These are phyloP conservation scores for Trichosurus vulpecula DNA, from an alignment of 2,797 vertebrate genomes.

Conservation along the genomic window DNA sequence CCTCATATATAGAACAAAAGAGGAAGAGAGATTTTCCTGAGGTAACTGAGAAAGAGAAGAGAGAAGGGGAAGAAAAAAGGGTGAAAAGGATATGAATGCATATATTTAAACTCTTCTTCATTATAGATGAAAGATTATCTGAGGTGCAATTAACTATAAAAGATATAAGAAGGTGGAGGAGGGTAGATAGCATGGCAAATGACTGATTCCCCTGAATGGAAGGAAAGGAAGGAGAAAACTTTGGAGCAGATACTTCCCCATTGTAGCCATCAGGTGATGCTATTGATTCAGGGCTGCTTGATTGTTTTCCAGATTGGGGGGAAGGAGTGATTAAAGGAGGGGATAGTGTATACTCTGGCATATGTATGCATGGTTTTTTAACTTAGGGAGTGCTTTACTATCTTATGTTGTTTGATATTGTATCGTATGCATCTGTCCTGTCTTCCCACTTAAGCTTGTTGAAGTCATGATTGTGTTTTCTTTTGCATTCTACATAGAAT, in stretches of 20 bases:
- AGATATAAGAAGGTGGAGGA: not conserved
- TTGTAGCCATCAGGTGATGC: not conserved
- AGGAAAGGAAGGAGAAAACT: not conserved
- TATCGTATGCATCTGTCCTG: not conserved
- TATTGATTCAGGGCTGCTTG: not conserved
- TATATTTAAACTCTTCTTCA: not conserved
- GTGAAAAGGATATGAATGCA: not conserved
- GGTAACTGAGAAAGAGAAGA: not conserved
- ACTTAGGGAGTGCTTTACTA: not conserved
- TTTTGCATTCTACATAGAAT: not conserved
- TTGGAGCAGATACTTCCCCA: not conserved
- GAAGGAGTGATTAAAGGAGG: not conserved
- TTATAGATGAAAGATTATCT: not conserved
- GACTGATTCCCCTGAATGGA: not conserved
- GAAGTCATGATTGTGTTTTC: not conserved
- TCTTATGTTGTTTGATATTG: not conserved
- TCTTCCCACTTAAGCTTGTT: not conserved
- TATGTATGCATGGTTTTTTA: not conserved
- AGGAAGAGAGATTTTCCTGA: not conserved
- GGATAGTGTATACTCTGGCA: not conserved
- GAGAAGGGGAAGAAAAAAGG: not conserved
- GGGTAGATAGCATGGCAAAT: not conserved
- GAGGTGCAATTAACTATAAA: not conserved
- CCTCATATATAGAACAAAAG: not conserved
- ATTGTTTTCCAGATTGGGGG: not conserved